Evolutionary conservation across 2,113 vertebrate genomes (phyloP).

Genomic region (Caloenas nicobarica): DNA sequence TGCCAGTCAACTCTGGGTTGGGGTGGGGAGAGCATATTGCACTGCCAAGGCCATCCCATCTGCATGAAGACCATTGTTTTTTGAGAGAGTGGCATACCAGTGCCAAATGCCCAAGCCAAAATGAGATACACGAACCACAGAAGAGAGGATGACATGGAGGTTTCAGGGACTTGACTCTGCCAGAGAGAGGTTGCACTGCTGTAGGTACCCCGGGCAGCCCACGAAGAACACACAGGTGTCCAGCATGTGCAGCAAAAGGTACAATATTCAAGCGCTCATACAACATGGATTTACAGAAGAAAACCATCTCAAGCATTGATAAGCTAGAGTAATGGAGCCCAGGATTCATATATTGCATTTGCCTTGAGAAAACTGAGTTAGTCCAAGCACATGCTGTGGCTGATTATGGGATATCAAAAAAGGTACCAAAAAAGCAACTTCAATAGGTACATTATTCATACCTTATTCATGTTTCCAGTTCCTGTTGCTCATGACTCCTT

Average conservation of each 20-base stretch:
- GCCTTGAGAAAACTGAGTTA: neutral
- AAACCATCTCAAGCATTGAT: neutral
- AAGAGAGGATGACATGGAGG: neutral
- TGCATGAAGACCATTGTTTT: constrained; percentile 9
- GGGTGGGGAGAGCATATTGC: neutral
- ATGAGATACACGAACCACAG: neutral
- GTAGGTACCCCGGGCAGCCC: neutral
- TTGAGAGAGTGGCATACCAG: neutral
- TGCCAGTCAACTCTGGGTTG: constrained; percentile 46
- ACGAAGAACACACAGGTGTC: neutral
- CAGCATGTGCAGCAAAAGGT: neutral
- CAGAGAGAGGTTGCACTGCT: neutral
- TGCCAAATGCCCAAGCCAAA: constrained; percentile 36
- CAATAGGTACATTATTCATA: neutral
- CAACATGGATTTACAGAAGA: neutral
- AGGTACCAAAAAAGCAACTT: neutral
- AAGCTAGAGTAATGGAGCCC: neutral
- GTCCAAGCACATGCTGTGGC: neutral
- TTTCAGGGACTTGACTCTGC: neutral
- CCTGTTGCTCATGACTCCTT: neutral
- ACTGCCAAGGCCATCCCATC: constrained; percentile 9
- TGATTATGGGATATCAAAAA: neutral
- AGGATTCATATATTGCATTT: neutral
- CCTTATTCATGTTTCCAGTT: neutral
- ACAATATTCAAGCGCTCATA: neutral